phyloP scores from a whole-genome alignment of 1,140 invertebrate species.

The Bombus huntii region DNA sequence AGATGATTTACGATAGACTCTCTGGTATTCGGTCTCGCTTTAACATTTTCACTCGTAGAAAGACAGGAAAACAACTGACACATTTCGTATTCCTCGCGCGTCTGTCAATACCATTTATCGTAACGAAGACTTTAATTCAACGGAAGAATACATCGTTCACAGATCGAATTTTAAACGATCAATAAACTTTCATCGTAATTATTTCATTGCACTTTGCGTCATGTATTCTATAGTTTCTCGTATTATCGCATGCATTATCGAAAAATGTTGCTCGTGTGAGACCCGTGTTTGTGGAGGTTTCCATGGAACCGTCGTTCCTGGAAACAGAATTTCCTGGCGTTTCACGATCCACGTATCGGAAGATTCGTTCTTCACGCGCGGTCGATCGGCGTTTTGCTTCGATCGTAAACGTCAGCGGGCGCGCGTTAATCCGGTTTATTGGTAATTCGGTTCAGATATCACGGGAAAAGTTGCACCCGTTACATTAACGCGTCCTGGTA shows the following conservation, averaged over 20 bases:
- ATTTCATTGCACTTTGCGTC: too few relatives aligned
- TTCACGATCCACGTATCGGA: not conserved
- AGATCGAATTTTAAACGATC: not conserved
- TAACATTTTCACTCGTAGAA: not conserved
- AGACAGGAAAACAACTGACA: not conserved
- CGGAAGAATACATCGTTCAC: not conserved
- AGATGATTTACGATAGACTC: not conserved
- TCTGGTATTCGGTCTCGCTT: not conserved
- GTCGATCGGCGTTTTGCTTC: constrained; percentile 1
- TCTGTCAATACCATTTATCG: too few relatives aligned
- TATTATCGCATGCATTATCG: too few relatives aligned
- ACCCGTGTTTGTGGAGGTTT: too few relatives aligned
- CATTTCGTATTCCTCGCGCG: not conserved
- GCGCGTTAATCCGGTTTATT: constrained; percentile 43
- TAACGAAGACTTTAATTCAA: not conserved
- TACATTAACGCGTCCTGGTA: constrained; percentile 43
- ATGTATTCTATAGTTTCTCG: too few relatives aligned
- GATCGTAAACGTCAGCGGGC: constrained; percentile 33
- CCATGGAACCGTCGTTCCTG: too few relatives aligned
- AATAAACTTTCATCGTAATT: not conserved
- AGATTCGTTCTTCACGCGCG: not conserved
- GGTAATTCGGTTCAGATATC: constrained; percentile 54
- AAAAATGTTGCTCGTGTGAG: too few relatives aligned
- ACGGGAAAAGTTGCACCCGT: constrained; percentile 37
- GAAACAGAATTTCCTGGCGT: not conserved